Evolutionary conservation across 2,797 vertebrate species (phyloP).

Genomic region (Chelon labrosus): DNA sequence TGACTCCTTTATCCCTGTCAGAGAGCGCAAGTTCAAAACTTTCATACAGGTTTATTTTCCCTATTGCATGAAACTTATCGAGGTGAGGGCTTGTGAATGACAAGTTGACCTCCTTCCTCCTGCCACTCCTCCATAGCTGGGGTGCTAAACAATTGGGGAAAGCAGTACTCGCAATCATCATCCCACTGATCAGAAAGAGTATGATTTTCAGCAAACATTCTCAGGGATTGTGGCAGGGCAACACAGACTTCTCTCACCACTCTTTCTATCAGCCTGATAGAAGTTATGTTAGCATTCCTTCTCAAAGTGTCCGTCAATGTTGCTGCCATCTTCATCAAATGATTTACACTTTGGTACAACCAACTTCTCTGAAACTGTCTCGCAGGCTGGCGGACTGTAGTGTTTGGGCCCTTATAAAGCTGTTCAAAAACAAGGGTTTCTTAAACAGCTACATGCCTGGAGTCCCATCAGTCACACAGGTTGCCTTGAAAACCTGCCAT

Average conservation of each 20-base stretch:
- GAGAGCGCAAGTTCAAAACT: too few species aligned
- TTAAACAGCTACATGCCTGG: too few species aligned
- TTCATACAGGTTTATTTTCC: too few species aligned
- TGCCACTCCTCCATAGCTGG: neutral
- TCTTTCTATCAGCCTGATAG: neutral
- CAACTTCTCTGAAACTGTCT: neutral
- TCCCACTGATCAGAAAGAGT: neutral
- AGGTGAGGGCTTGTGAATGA: neutral
- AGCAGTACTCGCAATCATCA: neutral
- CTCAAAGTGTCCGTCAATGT: too few species aligned
- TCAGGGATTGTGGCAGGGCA: neutral
- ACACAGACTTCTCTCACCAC: neutral
- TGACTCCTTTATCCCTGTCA: too few species aligned
- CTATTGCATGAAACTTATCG: neutral
- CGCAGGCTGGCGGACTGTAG: neutral
- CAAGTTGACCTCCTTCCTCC: neutral
- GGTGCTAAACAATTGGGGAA: neutral
- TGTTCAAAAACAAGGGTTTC: neutral
- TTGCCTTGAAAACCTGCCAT: too few species aligned
- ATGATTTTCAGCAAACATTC: accelerated
- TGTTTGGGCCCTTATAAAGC: neutral
- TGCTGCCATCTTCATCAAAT: neutral
- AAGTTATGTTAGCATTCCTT: neutral
- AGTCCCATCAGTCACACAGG: too few species aligned
- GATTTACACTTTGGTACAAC: neutral